Conservation (phyloP, 1,140 invertebrate genomes). For the Heliconius eleuchia region DNA sequence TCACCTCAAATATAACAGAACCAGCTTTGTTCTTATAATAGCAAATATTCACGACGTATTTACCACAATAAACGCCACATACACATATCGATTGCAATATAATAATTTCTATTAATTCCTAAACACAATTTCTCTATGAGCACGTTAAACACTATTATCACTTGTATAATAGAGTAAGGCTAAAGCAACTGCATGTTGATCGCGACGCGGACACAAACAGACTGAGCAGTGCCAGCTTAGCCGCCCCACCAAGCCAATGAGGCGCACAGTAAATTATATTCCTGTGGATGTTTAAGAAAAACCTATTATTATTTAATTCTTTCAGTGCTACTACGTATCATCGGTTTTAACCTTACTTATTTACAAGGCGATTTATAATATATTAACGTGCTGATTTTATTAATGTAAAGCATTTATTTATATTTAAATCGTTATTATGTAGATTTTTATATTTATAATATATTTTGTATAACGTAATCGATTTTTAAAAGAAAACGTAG, state of each 20-base stretch:
- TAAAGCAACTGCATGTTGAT: neutral
- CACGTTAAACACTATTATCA: slow-evolving; percentile 17
- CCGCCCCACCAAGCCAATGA: neutral
- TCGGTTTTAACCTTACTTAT: neutral
- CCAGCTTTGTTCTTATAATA: too few species aligned
- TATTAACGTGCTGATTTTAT: too few species aligned
- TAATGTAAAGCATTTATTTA: too few species aligned
- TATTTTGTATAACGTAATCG: too few species aligned
- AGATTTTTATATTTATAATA: too few species aligned
- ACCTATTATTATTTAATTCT: neutral
- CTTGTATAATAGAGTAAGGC: slow-evolving; percentile 13
- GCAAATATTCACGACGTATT: too few species aligned
- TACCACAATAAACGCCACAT: too few species aligned
- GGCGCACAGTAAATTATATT: neutral
- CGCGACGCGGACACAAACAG: neutral
- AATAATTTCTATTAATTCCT: neutral
- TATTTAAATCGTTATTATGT: too few species aligned
- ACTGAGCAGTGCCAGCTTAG: slow-evolving; percentile 7
- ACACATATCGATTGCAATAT: neutral
- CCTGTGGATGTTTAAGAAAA: slow-evolving; percentile 8
- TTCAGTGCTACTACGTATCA: neutral
- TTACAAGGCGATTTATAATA: neutral
- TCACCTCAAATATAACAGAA: too few species aligned
- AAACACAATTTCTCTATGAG: neutral
- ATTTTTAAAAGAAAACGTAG: too few species aligned